Percentiles rank a stretch among this genome's conserved stretches.
Evolutionary conservation across 2,888 invertebrate genomes (phyloP).

Genomic region (Cataglyphis albicans): DNA sequence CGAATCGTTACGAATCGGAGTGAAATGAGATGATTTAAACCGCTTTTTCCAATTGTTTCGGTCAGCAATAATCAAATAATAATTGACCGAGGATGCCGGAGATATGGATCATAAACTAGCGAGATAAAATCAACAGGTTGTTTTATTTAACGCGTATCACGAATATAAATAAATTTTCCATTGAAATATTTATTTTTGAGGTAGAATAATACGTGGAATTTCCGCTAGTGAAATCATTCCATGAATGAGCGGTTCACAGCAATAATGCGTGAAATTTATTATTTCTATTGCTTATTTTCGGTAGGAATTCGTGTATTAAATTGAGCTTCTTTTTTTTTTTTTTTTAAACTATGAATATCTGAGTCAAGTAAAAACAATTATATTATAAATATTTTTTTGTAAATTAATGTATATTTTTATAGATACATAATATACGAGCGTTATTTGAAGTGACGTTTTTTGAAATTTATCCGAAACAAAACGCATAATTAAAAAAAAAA

Average conservation of each 20-base stretch:
- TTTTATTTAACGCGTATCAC: slow-evolving; percentile 7
- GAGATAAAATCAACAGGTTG: slow-evolving; percentile 52
- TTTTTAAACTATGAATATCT: neutral
- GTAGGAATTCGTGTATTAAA: neutral
- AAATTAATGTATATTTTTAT: neutral
- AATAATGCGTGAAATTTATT: neutral
- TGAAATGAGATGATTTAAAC: slow-evolving; percentile 7
- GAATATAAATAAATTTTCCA: slow-evolving; percentile 30
- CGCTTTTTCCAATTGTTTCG: slow-evolving; percentile 11
- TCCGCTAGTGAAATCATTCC: neutral
- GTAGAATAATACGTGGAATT: slow-evolving; percentile 15
- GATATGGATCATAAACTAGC: slow-evolving; percentile 4
- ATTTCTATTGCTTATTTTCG: neutral
- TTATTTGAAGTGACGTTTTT: neutral
- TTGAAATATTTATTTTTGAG: slow-evolving; percentile 26
- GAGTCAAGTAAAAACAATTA: neutral
- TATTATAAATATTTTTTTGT: neutral
- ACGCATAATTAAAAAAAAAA: neutral
- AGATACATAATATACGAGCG: neutral
- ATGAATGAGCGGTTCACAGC: neutral
- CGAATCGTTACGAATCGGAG: slow-evolving; percentile 23
- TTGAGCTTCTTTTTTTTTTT: neutral
- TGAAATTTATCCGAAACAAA: neutral
- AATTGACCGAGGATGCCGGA: neutral
- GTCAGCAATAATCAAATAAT: neutral